Evolutionary conservation across 2,113 vertebrate genomes (phyloP).

Genomic region (Syrrhaptes paradoxus): DNA sequence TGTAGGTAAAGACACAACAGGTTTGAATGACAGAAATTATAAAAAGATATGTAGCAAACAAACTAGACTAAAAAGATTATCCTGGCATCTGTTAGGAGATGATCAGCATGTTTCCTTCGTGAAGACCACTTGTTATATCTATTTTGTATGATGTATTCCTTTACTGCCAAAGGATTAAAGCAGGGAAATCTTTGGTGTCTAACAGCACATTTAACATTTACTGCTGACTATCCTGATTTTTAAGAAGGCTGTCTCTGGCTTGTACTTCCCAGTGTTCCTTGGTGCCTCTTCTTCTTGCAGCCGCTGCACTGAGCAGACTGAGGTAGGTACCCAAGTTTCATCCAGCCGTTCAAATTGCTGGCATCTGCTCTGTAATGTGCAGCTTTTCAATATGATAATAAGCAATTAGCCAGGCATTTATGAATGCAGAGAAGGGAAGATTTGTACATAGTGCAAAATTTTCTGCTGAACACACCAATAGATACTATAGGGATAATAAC

Average conservation of each 20-base stretch:
- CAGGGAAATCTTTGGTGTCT: not conserved
- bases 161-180: not conserved
- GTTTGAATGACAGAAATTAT: not conserved
- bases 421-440: not conserved
- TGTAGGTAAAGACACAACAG: not conserved
- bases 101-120: not conserved
- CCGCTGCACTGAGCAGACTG: not conserved
- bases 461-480: slow-evolving; percentile 2
- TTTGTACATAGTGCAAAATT: not conserved
- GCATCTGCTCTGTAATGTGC: slow-evolving; percentile 9
- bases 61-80: not conserved
- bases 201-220: not conserved
- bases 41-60: not conserved
- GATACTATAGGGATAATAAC: not conserved
- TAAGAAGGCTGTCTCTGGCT: not conserved
- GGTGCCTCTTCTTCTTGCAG: not conserved
- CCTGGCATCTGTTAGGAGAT: not conserved
- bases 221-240: slow-evolving; percentile 3
- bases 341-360: not conserved
- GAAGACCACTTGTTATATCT: not conserved
- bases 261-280: not conserved
- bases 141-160: not conserved
- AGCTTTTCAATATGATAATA: slow-evolving; percentile 22
- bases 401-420: slow-evolving; percentile 46
- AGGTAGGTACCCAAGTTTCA: slow-evolving; percentile 2